phyloP scores from a whole-genome alignment of 2,113 vertebrate genomes.

The Barnardius zonarius region DNA sequence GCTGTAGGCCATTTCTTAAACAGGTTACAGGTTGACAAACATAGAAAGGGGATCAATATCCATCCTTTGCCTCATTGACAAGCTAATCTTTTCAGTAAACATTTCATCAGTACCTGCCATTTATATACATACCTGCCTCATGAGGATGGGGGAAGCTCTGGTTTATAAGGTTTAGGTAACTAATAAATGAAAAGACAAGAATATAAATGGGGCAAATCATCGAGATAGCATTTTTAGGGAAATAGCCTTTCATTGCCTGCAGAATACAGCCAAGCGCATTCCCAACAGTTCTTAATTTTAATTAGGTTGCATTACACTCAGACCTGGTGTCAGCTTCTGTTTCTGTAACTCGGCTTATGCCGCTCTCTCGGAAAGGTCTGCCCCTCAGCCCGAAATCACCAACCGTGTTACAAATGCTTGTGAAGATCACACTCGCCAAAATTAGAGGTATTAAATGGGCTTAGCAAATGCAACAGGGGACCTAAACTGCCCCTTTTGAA shows the following conservation, averaged over 20 bases:
- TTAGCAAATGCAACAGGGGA: not conserved
- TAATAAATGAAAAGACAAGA: constrained; percentile 67
- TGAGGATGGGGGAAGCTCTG: constrained; percentile 44
- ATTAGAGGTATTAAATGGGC: not conserved
- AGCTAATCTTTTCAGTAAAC: constrained; percentile 77
- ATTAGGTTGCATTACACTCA: constrained; percentile 24
- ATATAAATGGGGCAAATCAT: constrained; percentile 49
- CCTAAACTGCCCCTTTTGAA: not conserved
- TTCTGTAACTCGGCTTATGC: not conserved
- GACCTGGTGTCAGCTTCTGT: not conserved
- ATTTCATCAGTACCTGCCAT: constrained; percentile 76
- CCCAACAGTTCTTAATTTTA: constrained; percentile 34
- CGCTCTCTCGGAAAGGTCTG: not conserved
- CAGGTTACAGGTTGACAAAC: constrained; percentile 74
- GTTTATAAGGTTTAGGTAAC: constrained; percentile 66
- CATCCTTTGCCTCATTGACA: constrained; percentile 71
- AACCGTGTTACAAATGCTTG: not conserved
- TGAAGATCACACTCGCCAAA: not conserved
- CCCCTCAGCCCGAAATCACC: not conserved
- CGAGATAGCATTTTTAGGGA: constrained; percentile 46
- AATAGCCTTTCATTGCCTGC: constrained; percentile 39
- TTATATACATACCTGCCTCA: constrained; percentile 69
- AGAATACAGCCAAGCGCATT: constrained; percentile 23
- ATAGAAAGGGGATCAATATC: constrained; percentile 69
- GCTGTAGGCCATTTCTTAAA: constrained; percentile 73